Evolutionary conservation across 2,113 vertebrate genomes (phyloP), one percentile per base, ranked within the genome.

Genomic region (Carassius carassius): DNA sequence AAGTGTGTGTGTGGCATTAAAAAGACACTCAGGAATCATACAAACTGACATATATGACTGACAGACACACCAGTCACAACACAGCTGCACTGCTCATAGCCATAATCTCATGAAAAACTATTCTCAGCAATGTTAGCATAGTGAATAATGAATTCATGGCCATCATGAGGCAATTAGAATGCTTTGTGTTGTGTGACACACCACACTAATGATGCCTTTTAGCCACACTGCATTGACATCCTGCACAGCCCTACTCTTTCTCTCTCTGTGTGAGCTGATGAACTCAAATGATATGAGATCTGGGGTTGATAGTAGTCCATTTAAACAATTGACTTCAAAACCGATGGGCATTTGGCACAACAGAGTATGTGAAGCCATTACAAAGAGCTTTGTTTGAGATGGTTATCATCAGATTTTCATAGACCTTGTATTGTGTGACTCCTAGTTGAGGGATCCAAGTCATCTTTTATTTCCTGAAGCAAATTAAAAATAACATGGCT

Each of bases 241-340:
- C 78, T 47, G 79, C 62, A n/a, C 79, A 81, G 41, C 62, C 44
- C 63, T n/a, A 41, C 25, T 70, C 16, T 49, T 49, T 69, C 44
- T 35, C 67, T 72, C 65, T 56, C 29, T 82, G 29, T 72, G 47
- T 35, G 65, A 82, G 80, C 67, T 82, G 58, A 72, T 82, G 67
- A 82, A 58, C 67, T 82, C 29, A 82, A 82, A 82, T 70, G 47
- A 82, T 37, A 82, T 35, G 80, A 69, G 65, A 82, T 82, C 80
- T 72, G 3, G 49, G 80, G 65, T 41, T 82, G 80, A 82, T 72
- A 58, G 47, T 51, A 41, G 81, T n/a, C 81, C 29, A 82, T 73
- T 82, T 37, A 82, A 51, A 72, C 29, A 21, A 56, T 2, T 78
- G 54, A 60, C 54, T 60, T 60, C 6, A 60, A 58, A 78, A 56